These are phyloP conservation scores for Macquaria ambigua DNA, from an alignment of 2,113 vertebrate genomes.

Conservation along the genomic window DNA sequence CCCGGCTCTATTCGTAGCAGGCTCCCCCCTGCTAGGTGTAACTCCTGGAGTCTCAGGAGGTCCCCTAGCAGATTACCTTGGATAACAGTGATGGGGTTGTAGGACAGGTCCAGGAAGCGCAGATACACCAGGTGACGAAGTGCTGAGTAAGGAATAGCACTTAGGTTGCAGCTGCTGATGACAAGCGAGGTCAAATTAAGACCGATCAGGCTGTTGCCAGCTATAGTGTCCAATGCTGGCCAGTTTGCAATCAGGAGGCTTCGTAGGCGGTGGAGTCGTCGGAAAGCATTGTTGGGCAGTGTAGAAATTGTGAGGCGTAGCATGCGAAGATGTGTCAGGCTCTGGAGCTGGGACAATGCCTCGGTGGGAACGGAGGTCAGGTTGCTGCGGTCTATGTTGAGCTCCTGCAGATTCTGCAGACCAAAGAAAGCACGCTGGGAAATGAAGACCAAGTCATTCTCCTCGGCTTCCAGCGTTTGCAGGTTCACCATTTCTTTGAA, in stretches of 20 bases:
- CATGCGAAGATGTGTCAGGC: slow-evolving; percentile 82
- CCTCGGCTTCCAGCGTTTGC: slow-evolving; percentile 83
- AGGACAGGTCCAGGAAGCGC: slow-evolving; percentile 88
- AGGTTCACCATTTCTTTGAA: slow-evolving; percentile 87
- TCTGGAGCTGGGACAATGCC: slow-evolving; percentile 87
- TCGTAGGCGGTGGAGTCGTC: slow-evolving; percentile 82
- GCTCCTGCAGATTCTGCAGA: slow-evolving; percentile 83
- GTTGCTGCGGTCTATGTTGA: slow-evolving; percentile 90
- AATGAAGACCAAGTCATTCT: slow-evolving; percentile 90
- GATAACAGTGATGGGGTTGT: slow-evolving; percentile 90
- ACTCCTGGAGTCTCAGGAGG: slow-evolving; percentile 88
- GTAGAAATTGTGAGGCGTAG: slow-evolving; percentile 84
- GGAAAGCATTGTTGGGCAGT: slow-evolving; percentile 86
- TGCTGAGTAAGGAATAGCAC: slow-evolving; percentile 85
- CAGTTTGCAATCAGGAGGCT: slow-evolving; percentile 88
- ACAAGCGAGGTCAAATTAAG: slow-evolving; percentile 90
- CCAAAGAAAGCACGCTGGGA: slow-evolving; percentile 88
- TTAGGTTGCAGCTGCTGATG: slow-evolving; percentile 89
- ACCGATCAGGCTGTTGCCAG: slow-evolving; percentile 85
- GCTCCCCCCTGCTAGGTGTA: slow-evolving; percentile 87
- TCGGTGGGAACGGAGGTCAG: slow-evolving; percentile 87
- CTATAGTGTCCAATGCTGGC: slow-evolving; percentile 85
- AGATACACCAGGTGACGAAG: slow-evolving; percentile 88
- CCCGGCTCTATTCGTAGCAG: slow-evolving; percentile 87
- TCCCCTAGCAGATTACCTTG: slow-evolving; percentile 82